Evolutionary conservation across 2,797 vertebrate genomes (phyloP).

Genomic region (Muraenolepis orangiensis): DNA sequence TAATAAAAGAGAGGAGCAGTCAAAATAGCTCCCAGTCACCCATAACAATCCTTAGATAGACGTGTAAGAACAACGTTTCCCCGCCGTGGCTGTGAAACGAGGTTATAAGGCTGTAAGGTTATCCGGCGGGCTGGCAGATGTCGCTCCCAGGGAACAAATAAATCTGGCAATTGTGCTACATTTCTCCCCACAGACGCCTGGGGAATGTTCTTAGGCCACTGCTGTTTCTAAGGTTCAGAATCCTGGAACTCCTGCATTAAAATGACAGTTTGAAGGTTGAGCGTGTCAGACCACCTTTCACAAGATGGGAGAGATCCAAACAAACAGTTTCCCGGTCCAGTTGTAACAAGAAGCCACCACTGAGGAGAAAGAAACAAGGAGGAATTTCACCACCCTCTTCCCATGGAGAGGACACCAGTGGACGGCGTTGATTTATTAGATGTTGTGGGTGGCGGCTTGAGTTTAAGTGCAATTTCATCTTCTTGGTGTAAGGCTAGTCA

Average conservation of each 20-base stretch:
- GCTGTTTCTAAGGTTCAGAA: neutral
- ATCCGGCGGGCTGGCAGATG: neutral
- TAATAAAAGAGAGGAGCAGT: neutral
- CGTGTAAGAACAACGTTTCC: neutral
- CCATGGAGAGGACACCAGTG: neutral
- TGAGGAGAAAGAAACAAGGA: neutral
- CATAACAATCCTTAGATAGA: constrained; percentile 12
- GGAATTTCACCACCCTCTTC: neutral
- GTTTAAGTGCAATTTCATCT: constrained; percentile 63
- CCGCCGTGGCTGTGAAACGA: neutral
- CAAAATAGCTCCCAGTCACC: constrained; percentile 8
- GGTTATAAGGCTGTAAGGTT: neutral
- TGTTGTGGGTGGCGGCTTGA: constrained; percentile 58
- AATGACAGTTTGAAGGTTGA: constrained; percentile 2
- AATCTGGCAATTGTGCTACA: neutral
- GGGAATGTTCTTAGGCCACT: neutral
- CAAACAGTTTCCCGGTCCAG: neutral
- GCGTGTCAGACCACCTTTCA: neutral
- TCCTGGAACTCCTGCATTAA: neutral
- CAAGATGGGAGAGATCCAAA: neutral
- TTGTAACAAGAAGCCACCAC: neutral
- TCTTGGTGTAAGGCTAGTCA: constrained; percentile 33
- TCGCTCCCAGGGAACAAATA: neutral
- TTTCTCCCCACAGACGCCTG: neutral
- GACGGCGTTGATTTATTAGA: neutral